Evolutionary conservation across 2,113 vertebrate species (phyloP).

Genomic region (Anguilla rostrata): DNA sequence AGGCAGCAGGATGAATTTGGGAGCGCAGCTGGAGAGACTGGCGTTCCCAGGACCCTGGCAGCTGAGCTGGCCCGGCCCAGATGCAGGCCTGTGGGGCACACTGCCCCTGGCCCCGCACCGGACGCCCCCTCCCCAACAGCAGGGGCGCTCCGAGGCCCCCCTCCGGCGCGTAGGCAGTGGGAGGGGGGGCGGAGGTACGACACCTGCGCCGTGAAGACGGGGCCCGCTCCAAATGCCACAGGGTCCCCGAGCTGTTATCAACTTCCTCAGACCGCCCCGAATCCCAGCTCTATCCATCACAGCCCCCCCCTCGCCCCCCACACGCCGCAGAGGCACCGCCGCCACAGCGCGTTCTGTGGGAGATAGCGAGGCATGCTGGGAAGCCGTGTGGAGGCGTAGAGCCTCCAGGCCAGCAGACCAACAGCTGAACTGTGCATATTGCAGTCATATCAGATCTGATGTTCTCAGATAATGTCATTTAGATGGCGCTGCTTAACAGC

Average conservation of each 20-base stretch:
- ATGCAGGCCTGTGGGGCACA: slow-evolving; percentile 69
- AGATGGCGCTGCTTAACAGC: neutral
- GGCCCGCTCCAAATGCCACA: neutral
- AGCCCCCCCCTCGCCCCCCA: too few species aligned
- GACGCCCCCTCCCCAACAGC: too few species aligned
- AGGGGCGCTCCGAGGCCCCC: too few species aligned
- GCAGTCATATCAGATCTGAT: neutral
- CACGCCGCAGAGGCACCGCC: neutral
- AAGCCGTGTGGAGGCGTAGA: neutral
- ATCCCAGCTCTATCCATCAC: neutral
- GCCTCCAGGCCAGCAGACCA: neutral
- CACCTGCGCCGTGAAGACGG: neutral
- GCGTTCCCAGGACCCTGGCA: slow-evolving; percentile 61
- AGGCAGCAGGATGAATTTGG: slow-evolving; percentile 33
- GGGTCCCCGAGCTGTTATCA: neutral
- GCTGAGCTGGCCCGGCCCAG: slow-evolving; percentile 69
- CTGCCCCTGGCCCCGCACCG: slow-evolving; percentile 15
- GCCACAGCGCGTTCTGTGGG: too few species aligned
- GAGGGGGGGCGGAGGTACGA: neutral
- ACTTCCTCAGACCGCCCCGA: neutral
- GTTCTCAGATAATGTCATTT: neutral
- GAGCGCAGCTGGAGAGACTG: slow-evolving; percentile 61
- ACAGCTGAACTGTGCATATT: neutral
- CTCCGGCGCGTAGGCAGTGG: neutral
- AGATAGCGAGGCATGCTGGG: neutral